Evolutionary conservation across 2,113 vertebrate genomes (phyloP), one percentile per base, ranked within the genome.

Genomic region (Dromaius novaehollandiae): DNA sequence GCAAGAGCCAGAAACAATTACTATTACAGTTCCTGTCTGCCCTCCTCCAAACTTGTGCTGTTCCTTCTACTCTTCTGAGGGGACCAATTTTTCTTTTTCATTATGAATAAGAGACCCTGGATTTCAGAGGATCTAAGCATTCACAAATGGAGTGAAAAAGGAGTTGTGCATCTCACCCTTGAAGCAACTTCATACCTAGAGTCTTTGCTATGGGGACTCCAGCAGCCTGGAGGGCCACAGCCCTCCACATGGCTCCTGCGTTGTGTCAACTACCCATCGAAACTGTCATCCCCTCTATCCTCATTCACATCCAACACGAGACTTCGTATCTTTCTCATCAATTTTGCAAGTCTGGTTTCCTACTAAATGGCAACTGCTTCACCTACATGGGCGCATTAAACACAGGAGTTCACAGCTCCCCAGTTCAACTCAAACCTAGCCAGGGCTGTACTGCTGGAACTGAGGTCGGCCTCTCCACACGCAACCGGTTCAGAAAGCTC

Each of bases 221-320:
- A 70, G 30, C 34, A 21, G 20, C 21, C 13, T 13, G 85, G 55
- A 70, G 50, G n/a, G 16, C 5, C n/a, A 68, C 50, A 46, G 71
- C 40, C 25, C 50, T 15, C 36, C 20, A 9, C 32, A 26, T 22
- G 40, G 56, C 61, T 32, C 63, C 63, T 58, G 77, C 1, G 2
- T 9, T 12, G 46, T 71, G 30, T 18, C 70, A 50, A 18, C 42
- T 42, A 26, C 36, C 24, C 20, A 24, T 25, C 30, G 36, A 34
- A 86, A 21, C 55, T 40, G 53, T 13, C 24, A 4, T 11, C 1
- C 2, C 0, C 15, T 40, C 38, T 5, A 0, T 19, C 66, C 44
- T 44, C 9, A 0, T 38, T 42, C 18, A 36, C 4, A 58, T 34
- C 56, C 32, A 30, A 18, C 15, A 26, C 0, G 5, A 42, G 51